A percentile compares a stretch with the other conserved stretches of the same genome.
Evolutionary conservation across 2,888 invertebrate genomes (phyloP).

Genomic region (Campopleginae sp.): DNA sequence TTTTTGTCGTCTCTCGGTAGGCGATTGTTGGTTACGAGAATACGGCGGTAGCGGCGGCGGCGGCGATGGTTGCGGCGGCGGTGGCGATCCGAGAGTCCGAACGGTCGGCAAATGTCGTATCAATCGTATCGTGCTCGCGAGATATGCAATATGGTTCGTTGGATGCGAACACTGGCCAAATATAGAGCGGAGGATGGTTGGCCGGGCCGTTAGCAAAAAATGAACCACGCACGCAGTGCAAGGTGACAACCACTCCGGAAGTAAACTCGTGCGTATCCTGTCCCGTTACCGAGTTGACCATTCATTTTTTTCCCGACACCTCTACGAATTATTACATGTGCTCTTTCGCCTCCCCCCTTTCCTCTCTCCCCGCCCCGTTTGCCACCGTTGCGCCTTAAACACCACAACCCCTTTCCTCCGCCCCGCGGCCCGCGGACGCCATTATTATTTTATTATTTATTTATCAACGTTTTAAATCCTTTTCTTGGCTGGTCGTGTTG

Average conservation of each 20-base stretch:
- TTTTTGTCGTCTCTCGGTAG: neutral
- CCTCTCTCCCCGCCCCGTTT: slow-evolving; percentile 6
- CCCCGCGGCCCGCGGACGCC: neutral
- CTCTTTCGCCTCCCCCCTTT: slow-evolving; percentile 69
- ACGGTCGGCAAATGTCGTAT: slow-evolving; percentile 23
- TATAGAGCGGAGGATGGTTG: slow-evolving; percentile 81
- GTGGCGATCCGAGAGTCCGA: neutral
- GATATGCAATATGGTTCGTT: slow-evolving; percentile 82
- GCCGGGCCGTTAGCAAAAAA: slow-evolving; percentile 77
- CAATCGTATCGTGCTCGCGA: slow-evolving; percentile 63
- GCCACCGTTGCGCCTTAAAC: slow-evolving; percentile 10
- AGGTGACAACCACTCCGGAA: slow-evolving; percentile 78
- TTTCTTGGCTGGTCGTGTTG: too few relatives aligned
- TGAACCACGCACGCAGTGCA: slow-evolving; percentile 74
- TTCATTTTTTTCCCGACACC: slow-evolving; percentile 76
- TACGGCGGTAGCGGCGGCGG: neutral
- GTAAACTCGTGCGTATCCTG: slow-evolving; percentile 76
- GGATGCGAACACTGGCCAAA: slow-evolving; percentile 82
- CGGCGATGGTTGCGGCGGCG: slow-evolving; percentile 5
- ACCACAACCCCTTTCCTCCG: slow-evolving; percentile 16
- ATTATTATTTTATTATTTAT: slow-evolving; percentile 14
- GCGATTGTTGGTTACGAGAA: slow-evolving; percentile 13
- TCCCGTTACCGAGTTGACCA: slow-evolving; percentile 77
- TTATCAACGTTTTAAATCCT: neutral
- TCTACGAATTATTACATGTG: slow-evolving; percentile 85